Percentiles rank a stretch among this genome's conserved stretches.
Conservation (phyloP, 2,797 vertebrate species). For the Pantherophis vulpinus region DNA sequence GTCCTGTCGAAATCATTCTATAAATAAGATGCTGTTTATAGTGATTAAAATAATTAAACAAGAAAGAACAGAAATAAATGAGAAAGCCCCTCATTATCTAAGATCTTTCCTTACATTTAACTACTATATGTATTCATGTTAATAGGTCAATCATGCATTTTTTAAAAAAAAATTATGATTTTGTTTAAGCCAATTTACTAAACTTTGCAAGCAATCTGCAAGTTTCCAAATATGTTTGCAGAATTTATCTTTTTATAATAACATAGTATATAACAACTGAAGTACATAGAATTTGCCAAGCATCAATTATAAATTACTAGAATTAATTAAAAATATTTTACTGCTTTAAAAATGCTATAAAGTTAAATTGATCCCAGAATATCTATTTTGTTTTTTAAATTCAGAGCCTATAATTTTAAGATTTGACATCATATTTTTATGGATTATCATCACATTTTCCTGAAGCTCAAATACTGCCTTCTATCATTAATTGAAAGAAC, state of each 20-base stretch:
- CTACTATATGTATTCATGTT: neutral
- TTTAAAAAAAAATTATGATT: neutral
- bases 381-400: conserved; percentile 13
- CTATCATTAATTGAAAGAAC: conserved; percentile 57
- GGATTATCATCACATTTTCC: conserved; percentile 65
- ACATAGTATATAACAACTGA: neutral
- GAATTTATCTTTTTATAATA: neutral
- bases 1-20: neutral
- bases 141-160: neutral
- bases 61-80: neutral
- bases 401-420: neutral
- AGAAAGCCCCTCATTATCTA: neutral
- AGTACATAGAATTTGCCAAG: conserved; percentile 19
- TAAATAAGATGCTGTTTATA: neutral
- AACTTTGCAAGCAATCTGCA: conserved; percentile 5
- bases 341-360: conserved; percentile 28
- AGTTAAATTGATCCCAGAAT: conserved; percentile 26
- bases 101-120: neutral
- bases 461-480: conserved; percentile 56
- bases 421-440: conserved; percentile 58
- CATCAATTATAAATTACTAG: conserved; percentile 5
- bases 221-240: neutral
- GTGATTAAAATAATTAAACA: neutral
- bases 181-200: neutral
- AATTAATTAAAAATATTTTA: conserved; percentile 36